Conservation (phyloP, 2,888 invertebrate genomes). For the Schizaphis graminum region DNA sequence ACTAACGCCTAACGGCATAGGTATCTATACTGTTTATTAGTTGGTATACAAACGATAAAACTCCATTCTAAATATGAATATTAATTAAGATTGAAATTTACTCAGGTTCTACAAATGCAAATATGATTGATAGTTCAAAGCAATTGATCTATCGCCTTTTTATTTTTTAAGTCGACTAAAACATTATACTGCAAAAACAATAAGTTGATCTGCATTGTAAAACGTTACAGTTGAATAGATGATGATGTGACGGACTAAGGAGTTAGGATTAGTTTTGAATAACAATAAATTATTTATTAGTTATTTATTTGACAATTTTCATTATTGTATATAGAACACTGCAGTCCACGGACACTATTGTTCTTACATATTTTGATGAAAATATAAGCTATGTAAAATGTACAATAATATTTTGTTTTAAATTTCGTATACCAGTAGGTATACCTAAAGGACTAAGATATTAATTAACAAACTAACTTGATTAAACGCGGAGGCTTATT, state of each 20-base stretch:
- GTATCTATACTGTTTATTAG: not conserved
- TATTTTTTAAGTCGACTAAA: not conserved
- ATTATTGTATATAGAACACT: not conserved
- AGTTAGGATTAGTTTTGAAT: not conserved
- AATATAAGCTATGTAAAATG: not conserved
- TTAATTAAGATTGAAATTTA: not conserved
- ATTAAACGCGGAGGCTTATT: not conserved
- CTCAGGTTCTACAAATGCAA: not conserved
- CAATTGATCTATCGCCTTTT: not conserved
- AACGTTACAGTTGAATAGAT: not conserved
- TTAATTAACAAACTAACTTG: conserved; percentile 18
- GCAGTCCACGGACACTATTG: not conserved
- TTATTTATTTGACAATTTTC: not conserved
- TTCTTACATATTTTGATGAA: not conserved
- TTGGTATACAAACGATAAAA: not conserved
- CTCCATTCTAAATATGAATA: not conserved
- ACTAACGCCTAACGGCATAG: not conserved
- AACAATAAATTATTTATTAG: not conserved
- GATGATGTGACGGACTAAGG: not conserved
- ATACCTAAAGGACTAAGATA: not conserved
- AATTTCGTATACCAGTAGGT: not conserved
- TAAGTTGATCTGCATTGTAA: not conserved
- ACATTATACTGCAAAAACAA: not conserved
- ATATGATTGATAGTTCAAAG: not conserved
- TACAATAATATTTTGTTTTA: not conserved